Percentiles rank a stretch among this genome's conserved stretches.
These are phyloP conservation scores for Melanophora roralis DNA, from an alignment of 2,888 invertebrate species.

Conservation along the genomic window DNA sequence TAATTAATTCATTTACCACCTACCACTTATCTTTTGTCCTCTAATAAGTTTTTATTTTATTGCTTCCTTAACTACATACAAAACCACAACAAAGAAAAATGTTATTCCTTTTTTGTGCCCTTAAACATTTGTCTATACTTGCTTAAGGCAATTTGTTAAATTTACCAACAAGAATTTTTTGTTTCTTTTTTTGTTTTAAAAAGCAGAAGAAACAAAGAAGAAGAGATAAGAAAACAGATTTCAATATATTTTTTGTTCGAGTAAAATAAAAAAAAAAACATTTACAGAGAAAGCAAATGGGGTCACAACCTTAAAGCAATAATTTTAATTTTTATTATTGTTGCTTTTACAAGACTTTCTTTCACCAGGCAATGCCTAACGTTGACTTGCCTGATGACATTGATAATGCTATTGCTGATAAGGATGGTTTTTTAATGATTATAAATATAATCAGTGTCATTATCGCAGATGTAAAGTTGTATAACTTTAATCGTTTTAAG, in stretches of 20 bases:
- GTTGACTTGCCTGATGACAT: neutral
- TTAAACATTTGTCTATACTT: constrained; percentile 15
- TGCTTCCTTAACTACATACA: neutral
- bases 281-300: constrained; percentile 35
- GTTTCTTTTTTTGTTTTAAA: neutral
- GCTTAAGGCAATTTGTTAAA: constrained; percentile 12
- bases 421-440: constrained; percentile 23
- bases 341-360: neutral
- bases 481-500: constrained; percentile 25
- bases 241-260: neutral
- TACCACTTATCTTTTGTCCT: neutral
- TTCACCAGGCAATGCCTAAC: neutral
- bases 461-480: constrained; percentile 25
- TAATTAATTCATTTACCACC: constrained; percentile 25
- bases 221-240: neutral
- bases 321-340: constrained; percentile 1
- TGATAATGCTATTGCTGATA: neutral
- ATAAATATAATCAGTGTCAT: constrained; percentile 18
- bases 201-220: neutral
- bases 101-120: neutral
- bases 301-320: constrained; percentile 41
- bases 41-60: neutral
- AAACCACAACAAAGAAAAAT: neutral
- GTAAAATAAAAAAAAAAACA: neutral
- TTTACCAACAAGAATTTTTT: neutral